Conservation (phyloP, 2,113 vertebrate species). For the Silurus meridionalis region DNA sequence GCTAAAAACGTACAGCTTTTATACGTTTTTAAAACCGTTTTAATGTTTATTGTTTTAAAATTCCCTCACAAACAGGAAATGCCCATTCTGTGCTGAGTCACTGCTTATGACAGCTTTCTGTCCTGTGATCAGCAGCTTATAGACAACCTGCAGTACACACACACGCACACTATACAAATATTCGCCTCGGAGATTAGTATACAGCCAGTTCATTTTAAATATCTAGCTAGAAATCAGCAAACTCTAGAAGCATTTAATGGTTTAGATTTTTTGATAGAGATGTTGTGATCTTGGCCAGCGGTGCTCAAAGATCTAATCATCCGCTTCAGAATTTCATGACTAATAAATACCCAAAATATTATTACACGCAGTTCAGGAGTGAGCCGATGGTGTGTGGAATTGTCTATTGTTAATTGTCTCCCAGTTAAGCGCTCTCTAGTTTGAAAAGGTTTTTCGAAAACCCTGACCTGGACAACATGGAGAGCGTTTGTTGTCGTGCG, state of each 20-base stretch:
- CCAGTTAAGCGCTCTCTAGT: not conserved
- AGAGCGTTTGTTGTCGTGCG: constrained; percentile 18
- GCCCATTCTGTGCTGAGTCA: constrained; percentile 41
- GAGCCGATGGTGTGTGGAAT: not conserved
- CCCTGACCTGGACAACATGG: not conserved
- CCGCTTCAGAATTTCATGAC: not conserved
- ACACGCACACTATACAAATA: not conserved
- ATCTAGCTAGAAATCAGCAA: not conserved
- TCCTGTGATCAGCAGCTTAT: constrained; percentile 30
- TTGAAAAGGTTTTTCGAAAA: not conserved
- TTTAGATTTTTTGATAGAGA: not conserved
- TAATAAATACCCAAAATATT: not conserved
- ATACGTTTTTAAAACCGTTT: not conserved
- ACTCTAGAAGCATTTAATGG: not conserved
- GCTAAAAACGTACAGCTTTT: not conserved
- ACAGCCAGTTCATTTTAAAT: not conserved
- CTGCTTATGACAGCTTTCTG: constrained; percentile 32
- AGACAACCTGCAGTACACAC: constrained; percentile 18
- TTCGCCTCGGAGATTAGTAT: not conserved
- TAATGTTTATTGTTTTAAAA: not conserved
- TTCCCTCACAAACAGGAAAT: constrained; percentile 45
- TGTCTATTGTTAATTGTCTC: not conserved
- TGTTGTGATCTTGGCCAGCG: not conserved
- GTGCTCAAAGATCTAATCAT: not conserved
- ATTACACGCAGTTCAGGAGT: not conserved